phyloP scores from a whole-genome alignment of 2,113 vertebrate species.

The Platichthys flesus region DNA sequence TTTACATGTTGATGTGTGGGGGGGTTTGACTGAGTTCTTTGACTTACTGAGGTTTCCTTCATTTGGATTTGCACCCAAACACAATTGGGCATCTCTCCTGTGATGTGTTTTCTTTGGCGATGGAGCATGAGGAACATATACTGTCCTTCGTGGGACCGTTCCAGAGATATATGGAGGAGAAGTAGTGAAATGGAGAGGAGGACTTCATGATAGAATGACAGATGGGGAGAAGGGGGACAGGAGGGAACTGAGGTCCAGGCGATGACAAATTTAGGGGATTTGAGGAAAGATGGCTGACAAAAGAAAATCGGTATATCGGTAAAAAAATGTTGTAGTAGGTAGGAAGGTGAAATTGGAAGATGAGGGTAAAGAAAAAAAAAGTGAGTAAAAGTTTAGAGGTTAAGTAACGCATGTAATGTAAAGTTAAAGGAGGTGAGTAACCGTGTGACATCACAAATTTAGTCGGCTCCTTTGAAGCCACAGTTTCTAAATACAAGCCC shows the following conservation, averaged over 20 bases:
- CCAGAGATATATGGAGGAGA: neutral
- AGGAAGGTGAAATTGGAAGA: too few species aligned
- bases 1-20: neutral
- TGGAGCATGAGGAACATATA: neutral
- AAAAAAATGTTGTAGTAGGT: neutral
- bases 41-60: neutral
- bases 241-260: neutral
- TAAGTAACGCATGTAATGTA: too few species aligned
- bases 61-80: neutral
- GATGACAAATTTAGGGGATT: neutral
- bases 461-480: neutral
- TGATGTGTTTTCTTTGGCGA: neutral
- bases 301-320: neutral
- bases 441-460: too few species aligned
- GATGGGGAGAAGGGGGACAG: neutral
- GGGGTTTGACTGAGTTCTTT: neutral
- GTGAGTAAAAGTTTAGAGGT: too few species aligned
- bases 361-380: too few species aligned
- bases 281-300: neutral
- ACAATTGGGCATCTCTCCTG: neutral
- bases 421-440: neutral
- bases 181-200: slow-evolving; percentile 4
- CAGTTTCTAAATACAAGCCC: neutral
- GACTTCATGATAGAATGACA: neutral
- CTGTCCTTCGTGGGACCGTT: neutral